Evolutionary conservation across 2,888 invertebrate genomes (phyloP).

Genomic region (Rugalucina vietnamica): DNA sequence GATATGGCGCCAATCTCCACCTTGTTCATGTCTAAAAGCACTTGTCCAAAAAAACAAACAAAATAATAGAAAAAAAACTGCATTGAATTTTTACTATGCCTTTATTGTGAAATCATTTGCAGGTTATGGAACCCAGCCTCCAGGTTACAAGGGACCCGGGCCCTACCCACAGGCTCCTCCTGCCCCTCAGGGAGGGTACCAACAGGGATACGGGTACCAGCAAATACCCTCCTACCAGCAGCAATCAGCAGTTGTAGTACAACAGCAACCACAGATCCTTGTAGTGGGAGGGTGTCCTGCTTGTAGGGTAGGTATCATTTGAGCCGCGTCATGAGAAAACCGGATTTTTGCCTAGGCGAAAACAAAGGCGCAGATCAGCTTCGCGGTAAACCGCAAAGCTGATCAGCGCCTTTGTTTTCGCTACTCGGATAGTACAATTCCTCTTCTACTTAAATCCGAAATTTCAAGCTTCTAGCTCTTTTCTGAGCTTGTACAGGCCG

Average conservation of each 20-base stretch:
- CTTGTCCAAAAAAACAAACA: background rate
- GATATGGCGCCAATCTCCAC: too few relatives aligned
- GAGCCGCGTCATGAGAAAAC: too few relatives aligned
- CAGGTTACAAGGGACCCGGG: slow-evolving; percentile 28
- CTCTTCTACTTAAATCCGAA: too few relatives aligned
- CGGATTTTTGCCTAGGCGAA: too few relatives aligned
- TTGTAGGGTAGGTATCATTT: slow-evolving; percentile 91
- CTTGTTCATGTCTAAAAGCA: too few relatives aligned
- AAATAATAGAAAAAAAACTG: background rate
- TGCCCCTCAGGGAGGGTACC: slow-evolving; percentile 40
- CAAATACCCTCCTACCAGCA: slow-evolving; percentile 40
- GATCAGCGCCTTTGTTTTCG: too few relatives aligned
- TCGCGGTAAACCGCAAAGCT: too few relatives aligned
- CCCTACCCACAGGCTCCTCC: slow-evolving; percentile 3
- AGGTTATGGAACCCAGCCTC: slow-evolving; percentile 36
- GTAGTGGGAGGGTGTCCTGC: slow-evolving; percentile 95
- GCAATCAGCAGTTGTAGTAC: slow-evolving; percentile 43
- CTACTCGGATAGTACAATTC: too few relatives aligned
- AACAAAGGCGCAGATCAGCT: too few relatives aligned
- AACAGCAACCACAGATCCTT: slow-evolving; percentile 88
- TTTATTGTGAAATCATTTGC: background rate
- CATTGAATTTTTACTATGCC: background rate
- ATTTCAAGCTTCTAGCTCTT: too few relatives aligned
- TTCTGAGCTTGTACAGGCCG: too few relatives aligned
- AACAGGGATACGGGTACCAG: slow-evolving; percentile 37